These are phyloP conservation scores for Amphimedon queenslandica DNA, from an alignment of 37 sponge, comb jelly and placozoan species.

Conservation along the genomic window DNA sequence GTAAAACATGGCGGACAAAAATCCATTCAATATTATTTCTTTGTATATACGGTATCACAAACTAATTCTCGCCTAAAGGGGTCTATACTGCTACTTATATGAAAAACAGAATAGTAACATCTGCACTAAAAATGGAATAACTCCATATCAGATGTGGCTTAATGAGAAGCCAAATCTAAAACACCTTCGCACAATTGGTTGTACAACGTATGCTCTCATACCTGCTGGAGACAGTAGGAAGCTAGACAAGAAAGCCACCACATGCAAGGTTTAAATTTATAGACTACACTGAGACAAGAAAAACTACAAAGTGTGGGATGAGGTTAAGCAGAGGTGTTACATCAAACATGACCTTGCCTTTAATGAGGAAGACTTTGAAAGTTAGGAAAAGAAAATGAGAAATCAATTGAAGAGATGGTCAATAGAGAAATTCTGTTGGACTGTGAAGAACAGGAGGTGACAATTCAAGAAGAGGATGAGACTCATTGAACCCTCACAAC, in stretches of 20 bases:
- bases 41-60: too few relatives aligned
- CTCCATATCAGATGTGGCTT: too few relatives aligned
- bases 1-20: too few relatives aligned
- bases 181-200: background rate
- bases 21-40: too few relatives aligned
- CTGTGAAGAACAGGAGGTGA: background rate
- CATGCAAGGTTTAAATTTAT: background rate
- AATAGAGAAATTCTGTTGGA: background rate
- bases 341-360: slow-evolving; percentile 15
- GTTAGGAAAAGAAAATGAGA: background rate
- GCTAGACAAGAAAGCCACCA: slow-evolving; percentile 4
- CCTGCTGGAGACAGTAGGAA: background rate
- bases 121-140: background rate
- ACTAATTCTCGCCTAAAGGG: too few relatives aligned
- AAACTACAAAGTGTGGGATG: too few relatives aligned
- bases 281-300: slow-evolving; percentile 2
- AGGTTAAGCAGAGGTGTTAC: background rate
- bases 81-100: too few relatives aligned
- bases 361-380: slow-evolving; percentile 23
- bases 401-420: background rate
- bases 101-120: background rate
- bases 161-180: slow-evolving; percentile 2
- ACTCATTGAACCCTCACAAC: background rate
- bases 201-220: background rate
- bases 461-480: background rate